A percentile compares a stretch with the other conserved stretches of the same genome.
Evolutionary conservation across 2,797 vertebrate species (phyloP).

Genomic region (Mionectes olivaceus): DNA sequence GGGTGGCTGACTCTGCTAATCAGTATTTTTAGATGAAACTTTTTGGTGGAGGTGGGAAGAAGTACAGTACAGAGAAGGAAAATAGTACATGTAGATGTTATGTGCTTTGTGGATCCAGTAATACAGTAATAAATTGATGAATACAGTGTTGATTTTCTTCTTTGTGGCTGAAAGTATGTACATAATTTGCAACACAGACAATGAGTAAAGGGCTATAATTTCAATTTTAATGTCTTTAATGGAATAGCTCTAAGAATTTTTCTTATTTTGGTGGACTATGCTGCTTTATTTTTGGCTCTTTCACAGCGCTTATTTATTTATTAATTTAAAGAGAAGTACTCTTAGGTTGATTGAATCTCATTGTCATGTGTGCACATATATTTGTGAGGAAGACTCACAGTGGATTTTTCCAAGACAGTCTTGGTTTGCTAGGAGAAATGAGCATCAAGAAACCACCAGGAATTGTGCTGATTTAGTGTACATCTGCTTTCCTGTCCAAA

Average conservation of each 20-base stretch:
- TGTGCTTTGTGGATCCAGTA: background rate
- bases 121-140: background rate
- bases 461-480: slow-evolving; percentile 1
- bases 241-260: background rate
- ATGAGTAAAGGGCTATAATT: background rate
- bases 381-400: background rate
- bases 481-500: background rate
- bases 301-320: background rate
- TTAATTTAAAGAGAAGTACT: background rate
- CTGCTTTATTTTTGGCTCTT: background rate
- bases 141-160: slow-evolving; percentile 33
- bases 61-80: background rate
- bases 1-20: slow-evolving; percentile 9
- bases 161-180: background rate
- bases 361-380: background rate
- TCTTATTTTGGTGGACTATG: background rate
- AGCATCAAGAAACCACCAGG: slow-evolving; percentile 50
- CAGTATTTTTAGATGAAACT: background rate
- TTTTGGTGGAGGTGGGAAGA: background rate
- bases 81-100: background rate
- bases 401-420: background rate
- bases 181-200: background rate
- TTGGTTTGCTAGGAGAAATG: slow-evolving; percentile 8
- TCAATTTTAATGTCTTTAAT: background rate
- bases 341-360: background rate